Percentiles rank a stretch among this genome's conserved stretches.
phyloP scores from a whole-genome alignment of 2,888 invertebrate genomes.

The Drosophila conformis region DNA sequence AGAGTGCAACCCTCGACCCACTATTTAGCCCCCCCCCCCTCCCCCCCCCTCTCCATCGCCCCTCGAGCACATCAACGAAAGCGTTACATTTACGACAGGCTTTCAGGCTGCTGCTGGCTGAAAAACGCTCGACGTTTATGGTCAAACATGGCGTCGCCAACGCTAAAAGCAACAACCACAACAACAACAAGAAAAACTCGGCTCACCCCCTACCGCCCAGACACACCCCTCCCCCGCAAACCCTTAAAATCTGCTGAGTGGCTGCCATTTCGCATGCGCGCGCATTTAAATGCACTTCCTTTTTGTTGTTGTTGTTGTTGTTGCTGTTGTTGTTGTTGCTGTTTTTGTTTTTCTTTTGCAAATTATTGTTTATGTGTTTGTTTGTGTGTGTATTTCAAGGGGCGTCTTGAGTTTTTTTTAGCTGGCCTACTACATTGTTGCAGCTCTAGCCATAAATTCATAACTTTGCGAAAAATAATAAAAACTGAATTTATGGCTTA shows the following conservation, averaged over 20 bases:
- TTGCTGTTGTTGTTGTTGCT: not conserved
- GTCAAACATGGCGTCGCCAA: slow-evolving; percentile 63
- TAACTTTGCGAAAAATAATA: slow-evolving; percentile 82
- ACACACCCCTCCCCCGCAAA: not conserved
- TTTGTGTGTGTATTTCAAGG: slow-evolving; percentile 35
- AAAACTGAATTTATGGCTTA: slow-evolving; percentile 82
- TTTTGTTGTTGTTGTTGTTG: slow-evolving; percentile 47
- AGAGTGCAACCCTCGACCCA: not conserved
- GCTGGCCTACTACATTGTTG: slow-evolving; percentile 51
- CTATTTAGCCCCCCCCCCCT: not conserved
- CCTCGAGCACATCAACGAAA: slow-evolving; percentile 52
- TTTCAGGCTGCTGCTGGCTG: slow-evolving; percentile 27
- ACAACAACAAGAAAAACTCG: not conserved
- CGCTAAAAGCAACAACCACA: slow-evolving; percentile 11
- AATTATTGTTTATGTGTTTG: slow-evolving; percentile 53
- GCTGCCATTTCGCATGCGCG: slow-evolving; percentile 78
- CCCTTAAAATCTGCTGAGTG: not conserved
- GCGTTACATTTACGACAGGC: slow-evolving; percentile 78
- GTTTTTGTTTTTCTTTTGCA: slow-evolving; percentile 48
- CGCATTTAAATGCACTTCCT: slow-evolving; percentile 80
- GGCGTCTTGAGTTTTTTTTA: slow-evolving; percentile 33
- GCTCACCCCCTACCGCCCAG: not conserved
- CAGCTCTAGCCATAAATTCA: slow-evolving; percentile 73
- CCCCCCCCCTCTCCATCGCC: not conserved
- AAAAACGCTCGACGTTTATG: slow-evolving; percentile 62